Conservation (phyloP, 1,140 invertebrate genomes). For the Euwallacea similis region DNA sequence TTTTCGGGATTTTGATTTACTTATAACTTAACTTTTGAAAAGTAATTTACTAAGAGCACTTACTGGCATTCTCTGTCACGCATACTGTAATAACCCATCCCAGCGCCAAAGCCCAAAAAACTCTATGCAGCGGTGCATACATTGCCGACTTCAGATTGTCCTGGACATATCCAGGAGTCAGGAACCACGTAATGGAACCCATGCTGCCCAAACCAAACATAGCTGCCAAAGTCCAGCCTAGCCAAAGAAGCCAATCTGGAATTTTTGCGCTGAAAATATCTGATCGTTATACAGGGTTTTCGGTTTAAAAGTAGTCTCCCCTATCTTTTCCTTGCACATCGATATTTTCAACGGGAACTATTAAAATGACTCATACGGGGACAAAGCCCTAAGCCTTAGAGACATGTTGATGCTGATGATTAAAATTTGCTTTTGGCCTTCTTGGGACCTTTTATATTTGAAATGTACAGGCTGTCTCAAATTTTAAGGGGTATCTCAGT, state of each 20-base stretch:
- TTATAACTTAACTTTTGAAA: neutral
- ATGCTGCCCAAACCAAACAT: constrained; percentile 61
- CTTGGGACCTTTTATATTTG: too few species aligned
- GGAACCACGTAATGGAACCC: constrained; percentile 64
- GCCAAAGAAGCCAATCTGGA: constrained; percentile 55
- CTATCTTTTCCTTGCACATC: neutral
- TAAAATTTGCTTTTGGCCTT: too few species aligned
- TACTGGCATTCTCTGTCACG: constrained; percentile 71
- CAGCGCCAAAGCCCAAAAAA: constrained; percentile 66
- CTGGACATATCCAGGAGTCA: constrained; percentile 61
- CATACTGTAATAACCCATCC: constrained; percentile 74
- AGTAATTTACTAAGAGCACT: neutral
- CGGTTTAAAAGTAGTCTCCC: neutral
- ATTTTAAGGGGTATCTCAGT: too few species aligned
- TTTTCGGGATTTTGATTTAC: too few species aligned
- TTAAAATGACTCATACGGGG: too few species aligned
- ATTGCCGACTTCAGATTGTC: constrained; percentile 63
- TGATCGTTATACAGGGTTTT: neutral
- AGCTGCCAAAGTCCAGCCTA: constrained; percentile 62
- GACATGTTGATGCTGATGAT: too few species aligned
- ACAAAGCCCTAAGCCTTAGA: too few species aligned
- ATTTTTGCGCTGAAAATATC: constrained; percentile 56
- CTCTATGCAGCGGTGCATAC: constrained; percentile 67
- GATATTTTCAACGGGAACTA: neutral
- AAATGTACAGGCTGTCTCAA: too few species aligned